phyloP scores from a whole-genome alignment of 2,113 vertebrate genomes.

The Astatotilapia flaviijosephi region DNA sequence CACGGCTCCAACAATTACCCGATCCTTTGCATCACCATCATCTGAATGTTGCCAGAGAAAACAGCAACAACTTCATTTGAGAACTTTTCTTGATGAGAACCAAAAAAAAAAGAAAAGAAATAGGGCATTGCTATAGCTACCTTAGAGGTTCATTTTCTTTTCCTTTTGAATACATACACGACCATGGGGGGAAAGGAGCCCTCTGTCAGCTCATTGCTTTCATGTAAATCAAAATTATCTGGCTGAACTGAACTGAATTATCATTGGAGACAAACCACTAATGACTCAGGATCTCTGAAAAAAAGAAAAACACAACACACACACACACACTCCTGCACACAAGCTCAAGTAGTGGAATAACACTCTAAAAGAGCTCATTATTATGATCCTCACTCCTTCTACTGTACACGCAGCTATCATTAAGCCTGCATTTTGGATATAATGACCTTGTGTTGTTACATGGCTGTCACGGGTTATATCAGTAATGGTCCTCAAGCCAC shows the following conservation, averaged over 20 bases:
- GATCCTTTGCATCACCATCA: background rate
- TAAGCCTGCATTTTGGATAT: slow-evolving; percentile 45
- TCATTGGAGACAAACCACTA: slow-evolving; percentile 5
- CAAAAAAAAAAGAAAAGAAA: background rate
- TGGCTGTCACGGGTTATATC: slow-evolving; percentile 66
- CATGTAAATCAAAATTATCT: slow-evolving; percentile 41
- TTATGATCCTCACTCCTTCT: background rate
- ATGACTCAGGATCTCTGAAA: slow-evolving; percentile 24
- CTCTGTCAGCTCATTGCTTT: slow-evolving; percentile 25
- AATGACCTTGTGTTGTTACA: slow-evolving; percentile 68
- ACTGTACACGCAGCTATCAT: slow-evolving; percentile 49
- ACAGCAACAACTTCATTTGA: background rate
- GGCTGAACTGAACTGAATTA: slow-evolving; percentile 20
- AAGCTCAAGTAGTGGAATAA: slow-evolving; percentile 13
- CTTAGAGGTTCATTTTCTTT: background rate
- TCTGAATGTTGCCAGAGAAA: background rate
- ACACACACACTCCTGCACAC: background rate
- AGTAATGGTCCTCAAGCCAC: slow-evolving; percentile 71
- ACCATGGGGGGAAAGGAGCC: background rate
- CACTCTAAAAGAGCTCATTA: slow-evolving; percentile 48
- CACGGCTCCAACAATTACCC: too few species aligned
- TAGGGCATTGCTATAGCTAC: background rate
- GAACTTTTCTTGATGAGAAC: background rate
- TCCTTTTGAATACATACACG: background rate
- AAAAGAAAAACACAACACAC: background rate